Percentiles rank a stretch among this genome's conserved stretches.
Evolutionary conservation across 2,888 invertebrate species (phyloP).

Genomic region (Lypha dubia): DNA sequence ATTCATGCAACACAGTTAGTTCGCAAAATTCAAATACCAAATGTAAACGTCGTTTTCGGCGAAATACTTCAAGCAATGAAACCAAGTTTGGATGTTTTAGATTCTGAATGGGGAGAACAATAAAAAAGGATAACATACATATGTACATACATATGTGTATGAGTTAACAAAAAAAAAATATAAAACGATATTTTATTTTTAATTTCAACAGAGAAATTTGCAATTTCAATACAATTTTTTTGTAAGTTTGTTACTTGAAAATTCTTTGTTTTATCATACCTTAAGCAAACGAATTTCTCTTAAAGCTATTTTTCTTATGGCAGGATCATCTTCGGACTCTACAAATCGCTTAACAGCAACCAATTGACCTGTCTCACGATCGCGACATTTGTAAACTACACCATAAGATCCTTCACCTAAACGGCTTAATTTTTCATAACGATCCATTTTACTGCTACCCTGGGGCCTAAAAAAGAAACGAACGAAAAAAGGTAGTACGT

Average conservation of each 20-base stretch:
- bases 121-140: neutral
- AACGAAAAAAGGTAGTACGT: neutral
- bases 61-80: conserved; percentile 98
- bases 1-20: conserved; percentile 96
- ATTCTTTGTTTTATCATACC: conserved; percentile 84
- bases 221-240: neutral
- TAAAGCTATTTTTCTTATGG: conserved; percentile 97
- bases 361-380: conserved; percentile 95
- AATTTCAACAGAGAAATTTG: neutral
- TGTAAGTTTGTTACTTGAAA: neutral
- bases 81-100: conserved; percentile 99
- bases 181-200: no score
- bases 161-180: no score
- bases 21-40: conserved; percentile 99
- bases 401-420: conserved; percentile 91
- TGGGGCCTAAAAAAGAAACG: conserved; percentile 86
- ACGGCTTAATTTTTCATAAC: conserved; percentile 96
- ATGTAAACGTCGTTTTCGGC: conserved; percentile 96
- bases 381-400: conserved; percentile 97
- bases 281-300: conserved; percentile 97
- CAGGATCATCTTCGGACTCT: conserved; percentile 97
- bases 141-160: no score
- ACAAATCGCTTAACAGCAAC: conserved; percentile 99
- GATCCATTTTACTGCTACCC: conserved; percentile 94
- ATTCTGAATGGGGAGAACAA: conserved; percentile 86